phyloP scores from a whole-genome alignment of 2,113 vertebrate genomes.

The Peromyscus californicus region DNA sequence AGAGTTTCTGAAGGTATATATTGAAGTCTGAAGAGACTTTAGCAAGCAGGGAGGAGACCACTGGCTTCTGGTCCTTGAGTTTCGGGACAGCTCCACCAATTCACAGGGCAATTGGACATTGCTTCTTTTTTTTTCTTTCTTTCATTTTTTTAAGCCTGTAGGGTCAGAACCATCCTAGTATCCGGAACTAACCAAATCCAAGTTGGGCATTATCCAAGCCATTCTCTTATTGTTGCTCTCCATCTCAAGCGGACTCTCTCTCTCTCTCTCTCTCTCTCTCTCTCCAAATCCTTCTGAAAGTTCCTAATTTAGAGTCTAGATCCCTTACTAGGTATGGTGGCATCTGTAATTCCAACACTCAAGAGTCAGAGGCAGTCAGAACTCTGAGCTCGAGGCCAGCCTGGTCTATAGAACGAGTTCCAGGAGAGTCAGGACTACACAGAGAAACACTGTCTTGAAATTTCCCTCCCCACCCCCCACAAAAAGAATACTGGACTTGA shows the following conservation, averaged over 20 bases:
- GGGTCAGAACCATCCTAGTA: neutral
- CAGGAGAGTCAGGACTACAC: neutral
- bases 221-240: neutral
- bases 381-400: neutral
- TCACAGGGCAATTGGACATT: neutral
- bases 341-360: neutral
- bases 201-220: neutral
- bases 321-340: neutral
- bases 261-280: neutral
- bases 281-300: neutral
- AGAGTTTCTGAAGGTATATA: neutral
- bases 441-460: neutral
- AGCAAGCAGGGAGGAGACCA: neutral
- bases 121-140: neutral
- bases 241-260: too few species aligned
- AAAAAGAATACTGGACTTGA: neutral
- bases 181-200: neutral
- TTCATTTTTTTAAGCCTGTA: neutral
- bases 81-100: neutral
- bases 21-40: neutral
- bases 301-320: neutral
- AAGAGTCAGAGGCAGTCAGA: neutral
- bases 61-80: neutral
- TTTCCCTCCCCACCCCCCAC: neutral
- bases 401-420: neutral